Evolutionary conservation across 2,888 invertebrate species (phyloP).

Genomic region (Meiosimyza platycephala): DNA sequence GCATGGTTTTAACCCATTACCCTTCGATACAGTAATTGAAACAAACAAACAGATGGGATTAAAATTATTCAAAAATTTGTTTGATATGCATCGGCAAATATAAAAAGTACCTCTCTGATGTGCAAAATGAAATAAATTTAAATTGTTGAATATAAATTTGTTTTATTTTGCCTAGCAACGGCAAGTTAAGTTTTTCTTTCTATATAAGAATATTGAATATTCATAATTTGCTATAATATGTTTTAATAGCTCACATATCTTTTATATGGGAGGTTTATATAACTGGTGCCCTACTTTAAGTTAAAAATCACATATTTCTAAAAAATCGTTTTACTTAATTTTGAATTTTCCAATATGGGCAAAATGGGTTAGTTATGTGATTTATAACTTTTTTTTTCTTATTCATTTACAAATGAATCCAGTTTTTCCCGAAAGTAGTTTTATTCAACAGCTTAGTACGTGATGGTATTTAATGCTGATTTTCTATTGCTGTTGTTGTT

Average conservation of each 20-base stretch:
- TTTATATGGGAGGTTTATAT: too few relatives aligned
- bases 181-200: too few relatives aligned
- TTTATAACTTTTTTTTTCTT: slow-evolving; percentile 17
- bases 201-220: too few relatives aligned
- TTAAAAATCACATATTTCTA: not conserved
- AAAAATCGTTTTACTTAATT: not conserved
- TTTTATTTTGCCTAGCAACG: too few relatives aligned
- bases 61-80: too few relatives aligned
- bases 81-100: too few relatives aligned
- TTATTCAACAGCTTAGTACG: not conserved
- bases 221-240: too few relatives aligned
- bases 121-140: too few relatives aligned
- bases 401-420: slow-evolving; percentile 10
- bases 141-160: too few relatives aligned
- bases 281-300: too few relatives aligned
- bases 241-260: too few relatives aligned
- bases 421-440: slow-evolving; percentile 15
- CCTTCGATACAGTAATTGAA: slow-evolving; percentile 26
- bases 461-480: slow-evolving; percentile 1
- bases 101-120: too few relatives aligned
- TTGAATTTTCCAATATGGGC: slow-evolving; percentile 38
- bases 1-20: slow-evolving; percentile 32
- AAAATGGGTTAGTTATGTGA: slow-evolving; percentile 31
- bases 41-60: slow-evolving; percentile 3
- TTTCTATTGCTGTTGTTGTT: not conserved